Evolutionary conservation across 2,113 vertebrate species (phyloP).

Genomic region (Apaloderma vittatum): DNA sequence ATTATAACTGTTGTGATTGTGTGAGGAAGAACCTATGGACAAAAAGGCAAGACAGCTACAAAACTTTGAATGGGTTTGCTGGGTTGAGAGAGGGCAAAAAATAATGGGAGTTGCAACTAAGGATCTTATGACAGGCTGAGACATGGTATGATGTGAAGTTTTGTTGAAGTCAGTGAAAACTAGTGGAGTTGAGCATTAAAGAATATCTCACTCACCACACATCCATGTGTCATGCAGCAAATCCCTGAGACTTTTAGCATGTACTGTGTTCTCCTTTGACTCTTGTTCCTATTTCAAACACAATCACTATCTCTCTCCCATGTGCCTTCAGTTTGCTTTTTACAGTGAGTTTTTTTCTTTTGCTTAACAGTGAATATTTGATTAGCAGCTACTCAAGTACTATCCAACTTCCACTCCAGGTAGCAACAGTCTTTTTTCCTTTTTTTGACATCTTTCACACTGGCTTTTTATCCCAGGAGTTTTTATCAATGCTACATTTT

Average conservation of each 20-base stretch:
- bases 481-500: constrained; percentile 34
- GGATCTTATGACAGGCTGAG: background rate
- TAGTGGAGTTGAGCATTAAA: background rate
- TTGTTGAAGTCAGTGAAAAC: constrained; percentile 2
- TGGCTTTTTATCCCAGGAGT: background rate
- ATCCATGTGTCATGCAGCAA: background rate
- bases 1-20: background rate
- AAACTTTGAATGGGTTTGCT: background rate
- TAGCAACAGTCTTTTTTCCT: background rate
- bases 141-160: background rate
- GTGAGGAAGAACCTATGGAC: background rate
- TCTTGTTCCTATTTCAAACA: background rate
- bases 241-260: background rate
- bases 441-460: background rate
- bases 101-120: background rate
- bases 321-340: background rate
- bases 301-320: background rate
- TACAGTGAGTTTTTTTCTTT: background rate
- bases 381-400: constrained; percentile 33
- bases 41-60: background rate
- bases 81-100: constrained; percentile 34
- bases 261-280: background rate
- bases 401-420: background rate
- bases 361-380: constrained; percentile 54
- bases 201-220: background rate